Base-by-base conservation (phyloP, 2,888 invertebrate species). In the Diaprepes abbreviatus region DNA sequence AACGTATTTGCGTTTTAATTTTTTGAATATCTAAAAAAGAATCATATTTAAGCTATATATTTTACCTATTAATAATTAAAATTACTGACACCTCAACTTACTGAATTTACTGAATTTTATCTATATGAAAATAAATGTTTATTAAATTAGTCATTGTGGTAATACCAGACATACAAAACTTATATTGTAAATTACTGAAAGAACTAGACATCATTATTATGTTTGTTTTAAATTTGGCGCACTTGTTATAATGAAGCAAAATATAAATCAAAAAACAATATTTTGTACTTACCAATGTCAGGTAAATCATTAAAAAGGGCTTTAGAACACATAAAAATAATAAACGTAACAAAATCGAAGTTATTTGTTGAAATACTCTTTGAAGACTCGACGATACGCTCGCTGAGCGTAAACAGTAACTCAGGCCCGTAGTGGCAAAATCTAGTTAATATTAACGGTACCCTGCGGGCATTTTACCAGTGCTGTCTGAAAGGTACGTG, bases 341-440 rank as follows among this genome's bases (percentile, higher is more conserved):
- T 70, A 62, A 57, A 69, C 58, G 73, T 65, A 72, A 75, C 74
- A 75, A 75, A 77, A 75, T 77, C 78, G 76, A 72, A 77, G 74
- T 75, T 77, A 79, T 79, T 80, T 79, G 78, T 78, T 65, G 66
- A 76, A 79, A 77, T 77, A 77, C 78, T 78, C 77, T 78, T 79
- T 78, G 79, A 77, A 79, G 78, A 78, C 78, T 78, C 78, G 77
- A 75, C 78, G 81, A 81, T 84, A 88, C 88, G 88, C 87, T 87
- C 86, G 82, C 85, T 88, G 82, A 87, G 78, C 80, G 79, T 81
- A 87, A 82, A 89, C 89, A 76, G 88, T 88, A 82, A 88, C 87
- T 73, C 88, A 88, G 80, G 87, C 60, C 79, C 79, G 80, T 77
- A 79, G 71, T 76, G 65, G 50, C 38, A 24, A 63, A 62, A 54